A percentile compares a stretch with the other conserved stretches of the same genome.
These are phyloP conservation scores for Spisula subtruncata DNA, from an alignment of 2,888 invertebrate genomes.

Conservation along the genomic window DNA sequence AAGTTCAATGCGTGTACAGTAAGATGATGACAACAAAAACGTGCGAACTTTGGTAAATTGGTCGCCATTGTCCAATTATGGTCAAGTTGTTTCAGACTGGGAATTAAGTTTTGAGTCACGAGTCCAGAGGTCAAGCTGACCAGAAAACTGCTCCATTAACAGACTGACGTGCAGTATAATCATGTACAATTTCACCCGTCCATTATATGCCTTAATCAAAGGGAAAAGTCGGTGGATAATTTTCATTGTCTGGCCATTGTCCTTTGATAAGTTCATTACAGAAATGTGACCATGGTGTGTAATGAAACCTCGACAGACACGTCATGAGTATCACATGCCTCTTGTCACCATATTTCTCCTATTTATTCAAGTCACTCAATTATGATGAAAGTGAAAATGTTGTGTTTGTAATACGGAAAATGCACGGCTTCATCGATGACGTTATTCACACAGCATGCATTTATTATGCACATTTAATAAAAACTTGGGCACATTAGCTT, in stretches of 20 bases:
- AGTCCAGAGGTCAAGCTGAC: conserved; percentile 29
- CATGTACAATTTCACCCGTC: conserved; percentile 6
- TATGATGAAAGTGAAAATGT: too few species aligned
- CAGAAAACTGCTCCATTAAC: conserved; percentile 5
- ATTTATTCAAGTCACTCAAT: too few species aligned
- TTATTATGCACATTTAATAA: too few species aligned
- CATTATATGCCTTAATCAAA: conserved; percentile 35
- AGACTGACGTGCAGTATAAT: conserved; percentile 30
- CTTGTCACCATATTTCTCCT: too few species aligned
- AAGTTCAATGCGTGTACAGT: background rate
- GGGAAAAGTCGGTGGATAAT: conserved; percentile 8
- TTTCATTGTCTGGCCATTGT: conserved; percentile 23
- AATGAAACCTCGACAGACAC: background rate
- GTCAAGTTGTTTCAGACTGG: background rate
- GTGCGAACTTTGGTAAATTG: background rate
- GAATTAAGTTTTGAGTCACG: conserved; percentile 1
- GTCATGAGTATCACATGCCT: too few species aligned
- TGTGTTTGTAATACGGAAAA: too few species aligned
- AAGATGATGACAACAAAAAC: background rate
- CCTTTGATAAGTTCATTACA: conserved; percentile 29
- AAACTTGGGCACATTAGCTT: too few species aligned
- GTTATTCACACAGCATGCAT: too few species aligned
- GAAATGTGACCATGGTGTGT: background rate
- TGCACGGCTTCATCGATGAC: too few species aligned
- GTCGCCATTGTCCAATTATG: conserved; percentile 17